These are phyloP conservation scores for Xylocampa areola DNA, from an alignment of 2,888 invertebrate species.

Conservation along the genomic window DNA sequence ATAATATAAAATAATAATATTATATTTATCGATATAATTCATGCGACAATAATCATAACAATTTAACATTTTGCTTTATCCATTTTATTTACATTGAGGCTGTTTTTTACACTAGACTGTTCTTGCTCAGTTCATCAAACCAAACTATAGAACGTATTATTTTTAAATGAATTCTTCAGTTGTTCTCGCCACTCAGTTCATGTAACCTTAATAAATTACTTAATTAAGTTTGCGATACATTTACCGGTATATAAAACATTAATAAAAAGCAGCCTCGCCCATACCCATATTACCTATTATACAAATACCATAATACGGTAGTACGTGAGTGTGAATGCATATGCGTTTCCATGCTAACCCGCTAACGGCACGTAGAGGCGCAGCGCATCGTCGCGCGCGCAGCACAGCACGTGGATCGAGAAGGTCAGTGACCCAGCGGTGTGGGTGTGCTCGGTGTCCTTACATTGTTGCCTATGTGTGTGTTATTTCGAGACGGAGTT, in stretches of 20 bases:
- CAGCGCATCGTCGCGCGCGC: conserved; percentile 84
- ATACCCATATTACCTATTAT: conserved; percentile 56
- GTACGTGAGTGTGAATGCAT: conserved; percentile 85
- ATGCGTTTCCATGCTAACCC: conserved; percentile 89
- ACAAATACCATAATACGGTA: conserved; percentile 57
- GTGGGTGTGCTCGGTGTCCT: conserved; percentile 54
- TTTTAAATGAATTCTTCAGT: no score
- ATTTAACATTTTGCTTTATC: conserved; percentile 70
- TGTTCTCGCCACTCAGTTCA: no score
- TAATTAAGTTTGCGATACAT: no score
- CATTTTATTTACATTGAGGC: conserved; percentile 57
- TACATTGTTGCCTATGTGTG: conserved; percentile 54
- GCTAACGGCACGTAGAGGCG: conserved; percentile 89
- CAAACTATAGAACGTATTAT: neutral
- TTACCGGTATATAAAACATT: neutral
- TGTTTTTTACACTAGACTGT: conserved; percentile 39
- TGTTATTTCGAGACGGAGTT: conserved; percentile 28
- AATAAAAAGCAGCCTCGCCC: conserved; percentile 48
- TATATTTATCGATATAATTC: conserved; percentile 50
- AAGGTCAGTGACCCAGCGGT: conserved; percentile 91
- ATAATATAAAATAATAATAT: conserved; percentile 19
- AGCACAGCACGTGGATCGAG: conserved; percentile 95
- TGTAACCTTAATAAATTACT: no score
- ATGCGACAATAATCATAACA: conserved; percentile 64
- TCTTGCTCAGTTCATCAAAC: neutral